Evolutionary conservation across 2,888 invertebrate genomes (phyloP).

Genomic region (Orthonychiurus folsomi): DNA sequence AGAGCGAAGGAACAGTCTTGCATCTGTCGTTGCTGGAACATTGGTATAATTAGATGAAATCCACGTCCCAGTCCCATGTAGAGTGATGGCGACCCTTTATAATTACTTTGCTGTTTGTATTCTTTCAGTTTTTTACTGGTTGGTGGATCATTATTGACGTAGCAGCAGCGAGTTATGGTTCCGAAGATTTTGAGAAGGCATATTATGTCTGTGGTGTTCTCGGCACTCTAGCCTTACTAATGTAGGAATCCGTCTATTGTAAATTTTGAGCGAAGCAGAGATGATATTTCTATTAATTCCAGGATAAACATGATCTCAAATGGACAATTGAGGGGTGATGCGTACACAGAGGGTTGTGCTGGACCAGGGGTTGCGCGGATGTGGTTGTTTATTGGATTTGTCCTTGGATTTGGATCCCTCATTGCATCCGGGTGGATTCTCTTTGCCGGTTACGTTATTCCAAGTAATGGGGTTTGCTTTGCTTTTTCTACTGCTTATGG

Average conservation of each 20-base stretch:
- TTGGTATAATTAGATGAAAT: conserved; percentile 59
- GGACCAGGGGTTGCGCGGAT: conserved; percentile 80
- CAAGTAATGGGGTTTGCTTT: conserved; percentile 40
- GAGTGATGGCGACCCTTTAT: neutral
- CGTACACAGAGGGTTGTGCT: conserved; percentile 72
- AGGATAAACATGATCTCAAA: conserved; percentile 92
- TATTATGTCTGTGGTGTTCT: conserved; percentile 89
- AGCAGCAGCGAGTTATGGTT: conserved; percentile 63
- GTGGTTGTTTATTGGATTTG: conserved; percentile 94
- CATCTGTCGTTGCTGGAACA: conserved; percentile 74
- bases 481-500: neutral
- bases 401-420: conserved; percentile 89
- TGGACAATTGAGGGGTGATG: conserved; percentile 78
- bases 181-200: conserved; percentile 50
- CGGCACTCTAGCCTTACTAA: conserved; percentile 84
- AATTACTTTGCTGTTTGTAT: neutral
- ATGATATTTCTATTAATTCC: conserved; percentile 24
- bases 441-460: conserved; percentile 65
- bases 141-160: conserved; percentile 99
- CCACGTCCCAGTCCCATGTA: neutral
- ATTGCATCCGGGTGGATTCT: conserved; percentile 95
- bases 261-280: conserved; percentile 8
- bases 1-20: conserved; percentile 74
- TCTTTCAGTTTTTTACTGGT: conserved; percentile 77
- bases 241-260: conserved; percentile 52